Percentiles rank a stretch among this genome's conserved stretches.
Evolutionary conservation across 2,113 vertebrate species (phyloP).

Genomic region (Camelus dromedarius): DNA sequence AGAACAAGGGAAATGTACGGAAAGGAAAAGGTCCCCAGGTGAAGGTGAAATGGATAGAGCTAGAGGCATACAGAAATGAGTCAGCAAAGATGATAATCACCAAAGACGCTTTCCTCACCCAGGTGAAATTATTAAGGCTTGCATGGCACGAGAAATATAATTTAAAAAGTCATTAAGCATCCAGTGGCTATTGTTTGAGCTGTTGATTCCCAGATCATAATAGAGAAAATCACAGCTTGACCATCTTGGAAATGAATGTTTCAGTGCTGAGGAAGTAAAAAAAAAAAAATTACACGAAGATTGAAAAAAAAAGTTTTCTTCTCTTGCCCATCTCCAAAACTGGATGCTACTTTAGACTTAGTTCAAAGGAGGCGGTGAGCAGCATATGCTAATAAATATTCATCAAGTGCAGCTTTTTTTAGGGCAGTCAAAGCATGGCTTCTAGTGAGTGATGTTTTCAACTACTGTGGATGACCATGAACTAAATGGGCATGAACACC

Average conservation of each 20-base stretch:
- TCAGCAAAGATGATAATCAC: not conserved
- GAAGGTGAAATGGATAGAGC: not conserved
- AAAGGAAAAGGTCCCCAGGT: not conserved
- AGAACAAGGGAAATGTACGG: not conserved
- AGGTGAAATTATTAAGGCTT: not conserved
- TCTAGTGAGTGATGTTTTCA: not conserved
- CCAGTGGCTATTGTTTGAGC: not conserved
- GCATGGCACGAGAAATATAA: not conserved
- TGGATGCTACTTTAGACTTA: not conserved
- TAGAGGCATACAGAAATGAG: not conserved
- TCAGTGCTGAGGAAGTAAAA: not conserved
- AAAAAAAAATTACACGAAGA: not conserved
- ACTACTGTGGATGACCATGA: not conserved
- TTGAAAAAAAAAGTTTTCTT: not conserved
- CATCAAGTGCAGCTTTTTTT: not conserved
- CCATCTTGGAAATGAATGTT: not conserved
- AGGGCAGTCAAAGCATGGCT: not conserved
- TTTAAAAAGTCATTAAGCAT: not conserved
- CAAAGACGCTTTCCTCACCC: not conserved
- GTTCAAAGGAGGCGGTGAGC: not conserved
- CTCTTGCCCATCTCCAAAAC: not conserved
- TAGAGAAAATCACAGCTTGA: not conserved
- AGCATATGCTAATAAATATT: not conserved
- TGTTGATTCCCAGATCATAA: not conserved
- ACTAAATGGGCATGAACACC: not conserved